Conservation (phyloP, 2,113 vertebrate genomes). For the Nycticebus coucang region DNA sequence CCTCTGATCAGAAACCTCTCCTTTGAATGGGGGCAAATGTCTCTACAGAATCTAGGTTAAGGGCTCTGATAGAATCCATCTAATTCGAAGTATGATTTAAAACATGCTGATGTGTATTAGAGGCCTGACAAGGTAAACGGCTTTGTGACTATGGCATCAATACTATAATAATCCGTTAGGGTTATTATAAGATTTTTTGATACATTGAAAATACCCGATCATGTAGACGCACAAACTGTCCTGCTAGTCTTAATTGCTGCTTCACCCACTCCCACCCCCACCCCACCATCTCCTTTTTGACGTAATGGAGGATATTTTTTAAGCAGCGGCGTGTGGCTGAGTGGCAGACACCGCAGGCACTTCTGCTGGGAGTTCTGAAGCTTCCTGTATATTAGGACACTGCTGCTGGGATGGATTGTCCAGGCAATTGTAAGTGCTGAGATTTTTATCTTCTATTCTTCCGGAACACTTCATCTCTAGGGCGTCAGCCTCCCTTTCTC, state of each 20-base stretch:
- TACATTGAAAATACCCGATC: constrained; percentile 20
- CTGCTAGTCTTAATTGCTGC: constrained; percentile 73
- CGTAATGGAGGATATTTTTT: constrained; percentile 63
- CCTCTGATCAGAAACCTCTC: background rate
- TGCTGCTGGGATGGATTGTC: background rate
- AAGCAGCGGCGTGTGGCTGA: constrained; percentile 58
- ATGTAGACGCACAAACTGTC: constrained; percentile 60
- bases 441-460: constrained; percentile 24
- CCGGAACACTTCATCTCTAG: constrained; percentile 4
- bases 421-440: constrained; percentile 1
- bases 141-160: constrained; percentile 20
- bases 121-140: background rate
- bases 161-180: background rate
- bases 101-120: background rate
- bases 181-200: constrained; percentile 35
- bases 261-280: constrained; percentile 1
- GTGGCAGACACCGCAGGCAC: constrained; percentile 58
- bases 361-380: constrained; percentile 53
- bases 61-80: background rate
- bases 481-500: background rate
- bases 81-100: background rate
- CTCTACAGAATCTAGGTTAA: background rate
- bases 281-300: constrained; percentile 44
- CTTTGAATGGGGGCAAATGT: background rate
- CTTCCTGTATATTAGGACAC: constrained; percentile 36